These are phyloP conservation scores for Bathybates hornii DNA, from an alignment of 2,113 vertebrate species.

Conservation along the genomic window DNA sequence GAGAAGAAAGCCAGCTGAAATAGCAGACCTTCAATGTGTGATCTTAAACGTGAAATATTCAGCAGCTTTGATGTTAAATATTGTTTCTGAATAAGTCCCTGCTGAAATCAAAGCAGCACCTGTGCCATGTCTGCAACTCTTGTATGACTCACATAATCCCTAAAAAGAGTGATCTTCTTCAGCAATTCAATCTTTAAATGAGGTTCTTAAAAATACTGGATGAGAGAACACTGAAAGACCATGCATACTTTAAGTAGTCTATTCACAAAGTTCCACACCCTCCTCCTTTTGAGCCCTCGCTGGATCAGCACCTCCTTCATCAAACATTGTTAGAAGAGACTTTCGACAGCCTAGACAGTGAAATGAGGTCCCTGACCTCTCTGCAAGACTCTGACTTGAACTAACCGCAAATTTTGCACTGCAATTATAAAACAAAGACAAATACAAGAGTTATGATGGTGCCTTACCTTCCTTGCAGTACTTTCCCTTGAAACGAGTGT, in stretches of 20 bases:
- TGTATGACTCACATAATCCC: constrained; percentile 4
- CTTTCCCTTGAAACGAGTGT: constrained; percentile 85
- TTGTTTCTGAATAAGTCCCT: background rate
- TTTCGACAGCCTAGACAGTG: background rate
- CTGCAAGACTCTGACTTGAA: background rate
- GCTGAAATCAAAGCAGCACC: background rate
- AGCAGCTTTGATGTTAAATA: constrained; percentile 31
- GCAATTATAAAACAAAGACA: background rate
- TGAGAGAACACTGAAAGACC: background rate
- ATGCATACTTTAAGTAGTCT: background rate
- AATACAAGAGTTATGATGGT: background rate
- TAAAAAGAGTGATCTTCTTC: background rate
- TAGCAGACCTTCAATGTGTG: background rate
- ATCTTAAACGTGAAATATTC: constrained; percentile 11
- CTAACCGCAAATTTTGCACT: background rate
- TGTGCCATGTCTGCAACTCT: background rate
- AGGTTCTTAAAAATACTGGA: background rate
- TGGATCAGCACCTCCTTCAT: background rate
- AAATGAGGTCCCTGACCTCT: background rate
- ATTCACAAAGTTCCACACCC: background rate
- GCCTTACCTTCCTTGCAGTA: constrained; percentile 94
- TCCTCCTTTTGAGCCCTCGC: background rate
- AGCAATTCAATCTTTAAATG: background rate
- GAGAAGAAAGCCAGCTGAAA: background rate
- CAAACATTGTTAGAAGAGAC: background rate